phyloP scores from a whole-genome alignment of 2,888 invertebrate genomes.

The Campoplex capitator region DNA sequence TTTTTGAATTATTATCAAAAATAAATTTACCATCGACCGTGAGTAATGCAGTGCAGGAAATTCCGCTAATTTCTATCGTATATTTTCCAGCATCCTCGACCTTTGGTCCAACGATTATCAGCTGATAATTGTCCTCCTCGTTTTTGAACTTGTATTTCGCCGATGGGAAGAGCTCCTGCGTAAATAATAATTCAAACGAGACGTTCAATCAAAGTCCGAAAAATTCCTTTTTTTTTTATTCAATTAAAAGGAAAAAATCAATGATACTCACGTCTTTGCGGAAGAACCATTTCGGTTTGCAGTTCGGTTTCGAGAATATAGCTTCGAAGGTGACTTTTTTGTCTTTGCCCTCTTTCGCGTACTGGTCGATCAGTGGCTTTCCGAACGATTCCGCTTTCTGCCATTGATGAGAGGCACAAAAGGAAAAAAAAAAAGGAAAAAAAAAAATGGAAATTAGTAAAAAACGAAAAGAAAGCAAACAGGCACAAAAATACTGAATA shows the following conservation, averaged over 20 bases:
- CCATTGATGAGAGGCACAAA: slow-evolving; percentile 76
- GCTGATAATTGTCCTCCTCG: slow-evolving; percentile 95
- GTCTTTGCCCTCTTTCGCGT: slow-evolving; percentile 97
- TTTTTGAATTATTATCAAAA: neutral
- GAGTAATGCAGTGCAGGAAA: slow-evolving; percentile 94
- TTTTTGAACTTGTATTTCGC: slow-evolving; percentile 98
- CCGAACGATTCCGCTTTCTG: slow-evolving; percentile 98
- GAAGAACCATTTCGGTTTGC: slow-evolving; percentile 96
- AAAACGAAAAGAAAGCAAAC: slow-evolving; percentile 7
- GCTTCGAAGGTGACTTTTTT: slow-evolving; percentile 97
- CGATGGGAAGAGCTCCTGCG: slow-evolving; percentile 96
- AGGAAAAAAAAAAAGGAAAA: slow-evolving; percentile 69
- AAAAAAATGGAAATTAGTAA: slow-evolving; percentile 16
- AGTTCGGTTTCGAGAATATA: slow-evolving; percentile 98
- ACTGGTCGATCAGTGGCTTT: slow-evolving; percentile 97
- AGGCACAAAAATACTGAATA: slow-evolving; percentile 10
- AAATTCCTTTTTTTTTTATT: slow-evolving; percentile 4
- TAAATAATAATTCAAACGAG: neutral
- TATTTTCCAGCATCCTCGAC: slow-evolving; percentile 99
- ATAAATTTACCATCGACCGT: slow-evolving; percentile 92
- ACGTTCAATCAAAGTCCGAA: neutral
- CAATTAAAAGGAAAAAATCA: neutral
- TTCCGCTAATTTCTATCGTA: slow-evolving; percentile 96
- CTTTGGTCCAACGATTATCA: slow-evolving; percentile 95
- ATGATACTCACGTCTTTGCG: slow-evolving; percentile 93